Base-by-base conservation (phyloP, 2,888 invertebrate species). In the Scotopteryx bipunctaria region DNA sequence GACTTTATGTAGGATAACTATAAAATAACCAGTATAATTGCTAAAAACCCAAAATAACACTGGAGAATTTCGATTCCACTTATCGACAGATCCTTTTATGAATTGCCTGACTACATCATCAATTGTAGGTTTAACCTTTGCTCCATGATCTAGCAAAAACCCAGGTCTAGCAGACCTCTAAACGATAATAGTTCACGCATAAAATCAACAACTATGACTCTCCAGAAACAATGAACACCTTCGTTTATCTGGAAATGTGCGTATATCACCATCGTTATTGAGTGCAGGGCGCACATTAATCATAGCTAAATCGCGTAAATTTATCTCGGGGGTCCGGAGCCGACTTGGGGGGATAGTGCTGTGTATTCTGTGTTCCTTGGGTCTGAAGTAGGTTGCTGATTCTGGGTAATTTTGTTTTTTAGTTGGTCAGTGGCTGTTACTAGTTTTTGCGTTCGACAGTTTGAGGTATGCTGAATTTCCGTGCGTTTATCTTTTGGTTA, bases 271-370 rank as follows among this genome's bases (percentile, higher is more conserved):
- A 53, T 56, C 45, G 59, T 53, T 53, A 53, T 46, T 42, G 46
- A 57, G 50, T 49, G 52, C 62, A 58, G 61, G 57, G 46, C 29
- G 47, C 40, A 47, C 73, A 73, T 75, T 74, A 73, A 76, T 76
- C 76, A 74, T 69, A 62, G 64, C 64, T 63, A 61, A 72, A 75
- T 72, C 71, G 67, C 67, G 65, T 70, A 69, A 73, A 73, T 75
- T 73, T 71, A 76, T 76, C 70, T 66, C 43, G 35, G 55, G 61
- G 52, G 55, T 53, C 62, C 61, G 58, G 57, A 64, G 52, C 66
- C 45, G 54, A 59, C 58, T 27, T 19, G 35, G 27, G 14, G 41
- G 6, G 41, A 4, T n/a, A 5, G 14, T 37, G 15, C 8, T 23
- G 16, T 15, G 2, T 43, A 23, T 9, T 43, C 33, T 42, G 32